Evolutionary conservation across 2,888 invertebrate species (phyloP).

Genomic region (Apodemia duryi): DNA sequence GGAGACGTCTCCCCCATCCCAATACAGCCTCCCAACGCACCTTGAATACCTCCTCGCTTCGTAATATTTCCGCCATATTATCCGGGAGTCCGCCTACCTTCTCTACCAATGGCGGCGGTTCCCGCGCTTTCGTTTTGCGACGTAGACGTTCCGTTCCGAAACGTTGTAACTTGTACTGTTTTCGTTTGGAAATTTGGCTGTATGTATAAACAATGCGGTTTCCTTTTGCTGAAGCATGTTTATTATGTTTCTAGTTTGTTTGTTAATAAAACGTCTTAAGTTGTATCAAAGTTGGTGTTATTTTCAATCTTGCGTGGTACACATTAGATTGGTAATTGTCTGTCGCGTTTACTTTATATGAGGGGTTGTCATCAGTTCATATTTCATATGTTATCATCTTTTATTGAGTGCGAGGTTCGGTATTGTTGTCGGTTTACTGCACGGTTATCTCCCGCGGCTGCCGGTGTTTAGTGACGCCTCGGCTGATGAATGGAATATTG

Average conservation of each 20-base stretch:
- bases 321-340: constrained; percentile 36
- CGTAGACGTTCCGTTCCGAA: constrained; percentile 64
- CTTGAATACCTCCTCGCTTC: constrained; percentile 76
- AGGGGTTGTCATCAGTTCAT: constrained; percentile 73
- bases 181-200: constrained; percentile 72
- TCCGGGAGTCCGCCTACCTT: constrained; percentile 72
- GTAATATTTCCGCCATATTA: constrained; percentile 79
- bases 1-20: constrained; percentile 39
- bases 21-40: constrained; percentile 53
- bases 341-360: constrained; percentile 33
- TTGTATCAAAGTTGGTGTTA: constrained; percentile 23
- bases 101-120: constrained; percentile 72
- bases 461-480: constrained; percentile 68
- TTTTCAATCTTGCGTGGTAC: constrained; percentile 34
- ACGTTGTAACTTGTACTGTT: constrained; percentile 70
- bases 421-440: constrained; percentile 76
- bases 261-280: constrained; percentile 47
- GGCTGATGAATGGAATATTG: constrained; percentile 72
- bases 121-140: constrained; percentile 78
- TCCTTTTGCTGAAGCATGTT: constrained; percentile 68
- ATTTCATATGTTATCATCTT: constrained; percentile 79
- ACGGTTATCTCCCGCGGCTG: constrained; percentile 68
- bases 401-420: constrained; percentile 76
- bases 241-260: constrained; percentile 55
- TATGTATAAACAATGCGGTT: constrained; percentile 65